A percentile compares a stretch with the other conserved stretches of the same genome.
These are phyloP conservation scores for Tribolium freemani DNA, from an alignment of 2,888 invertebrate species.

Conservation along the genomic window DNA sequence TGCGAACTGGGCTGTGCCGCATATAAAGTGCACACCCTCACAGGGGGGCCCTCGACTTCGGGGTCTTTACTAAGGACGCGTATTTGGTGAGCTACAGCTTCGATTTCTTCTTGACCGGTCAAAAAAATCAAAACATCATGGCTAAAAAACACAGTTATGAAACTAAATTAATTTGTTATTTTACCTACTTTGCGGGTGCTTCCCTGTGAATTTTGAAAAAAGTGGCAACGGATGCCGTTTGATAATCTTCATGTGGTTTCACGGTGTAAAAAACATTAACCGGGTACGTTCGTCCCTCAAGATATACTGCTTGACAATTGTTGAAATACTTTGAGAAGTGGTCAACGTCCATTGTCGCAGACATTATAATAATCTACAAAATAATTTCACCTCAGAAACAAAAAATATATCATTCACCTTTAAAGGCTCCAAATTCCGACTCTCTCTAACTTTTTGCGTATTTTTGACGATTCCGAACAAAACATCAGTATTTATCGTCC, in stretches of 20 bases:
- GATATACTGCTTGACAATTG: constrained; percentile 86
- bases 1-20: constrained; percentile 89
- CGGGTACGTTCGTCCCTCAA: constrained; percentile 91
- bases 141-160: constrained; percentile 68
- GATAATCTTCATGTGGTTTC: constrained; percentile 85
- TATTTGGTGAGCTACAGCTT: constrained; percentile 83
- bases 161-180: neutral
- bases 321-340: constrained; percentile 92
- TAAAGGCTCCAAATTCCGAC: constrained; percentile 73
- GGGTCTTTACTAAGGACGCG: constrained; percentile 79
- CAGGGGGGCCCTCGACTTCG: constrained; percentile 74
- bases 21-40: constrained; percentile 90
- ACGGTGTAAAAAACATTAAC: constrained; percentile 82
- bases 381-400: constrained; percentile 6
- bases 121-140: constrained; percentile 94
- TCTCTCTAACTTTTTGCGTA: constrained; percentile 82
- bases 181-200: constrained; percentile 79
- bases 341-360: constrained; percentile 97
- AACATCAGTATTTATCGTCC: constrained; percentile 94
- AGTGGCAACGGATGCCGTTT: constrained; percentile 85
- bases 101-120: constrained; percentile 98
- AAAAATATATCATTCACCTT: constrained; percentile 71
- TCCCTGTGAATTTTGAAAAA: constrained; percentile 91
- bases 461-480: constrained; percentile 92
- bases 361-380: constrained; percentile 87